Percentiles rank a stretch among this genome's conserved stretches.
phyloP scores from a whole-genome alignment of 35 echinoderm and acorn worm species.

The Ophioderma brevispina region DNA sequence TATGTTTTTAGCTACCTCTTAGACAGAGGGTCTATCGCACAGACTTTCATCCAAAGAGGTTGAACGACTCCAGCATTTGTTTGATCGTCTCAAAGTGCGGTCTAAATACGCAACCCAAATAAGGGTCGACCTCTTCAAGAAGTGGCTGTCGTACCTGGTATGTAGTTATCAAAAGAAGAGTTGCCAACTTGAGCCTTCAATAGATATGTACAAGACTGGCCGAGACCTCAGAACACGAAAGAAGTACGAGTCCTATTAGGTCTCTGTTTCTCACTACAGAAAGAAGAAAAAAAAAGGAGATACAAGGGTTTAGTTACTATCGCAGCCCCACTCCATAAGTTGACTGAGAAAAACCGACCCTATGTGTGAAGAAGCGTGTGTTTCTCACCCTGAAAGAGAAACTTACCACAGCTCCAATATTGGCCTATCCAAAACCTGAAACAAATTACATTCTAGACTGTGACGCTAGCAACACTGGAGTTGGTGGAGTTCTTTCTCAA shows the following conservation, averaged over 20 bases:
- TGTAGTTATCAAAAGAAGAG: conserved; percentile 26
- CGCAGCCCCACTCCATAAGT: conserved; percentile 24
- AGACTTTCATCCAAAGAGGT: neutral
- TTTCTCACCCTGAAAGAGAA: conserved; percentile 22
- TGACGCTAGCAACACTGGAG: neutral
- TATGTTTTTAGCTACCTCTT: neutral
- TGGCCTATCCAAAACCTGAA: neutral
- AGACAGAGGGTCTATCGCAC: too few species aligned
- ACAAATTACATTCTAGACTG: neutral
- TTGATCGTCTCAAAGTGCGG: neutral
- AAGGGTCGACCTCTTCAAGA: conserved; percentile 72
- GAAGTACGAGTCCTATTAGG: conserved; percentile 58
- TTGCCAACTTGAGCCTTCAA: conserved; percentile 51
- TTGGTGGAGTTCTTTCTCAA: neutral
- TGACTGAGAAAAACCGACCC: conserved; percentile 14
- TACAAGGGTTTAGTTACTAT: conserved; percentile 29
- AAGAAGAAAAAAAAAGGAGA: too few species aligned
- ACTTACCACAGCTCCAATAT: neutral
- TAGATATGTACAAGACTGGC: conserved; percentile 45
- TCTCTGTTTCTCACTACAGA: conserved; percentile 44
- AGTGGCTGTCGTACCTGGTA: conserved; percentile 50
- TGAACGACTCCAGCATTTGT: conserved; percentile 55
- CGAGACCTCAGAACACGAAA: conserved; percentile 14
- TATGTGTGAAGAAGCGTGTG: conserved; percentile 55
- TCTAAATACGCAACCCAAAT: conserved; percentile 29